Evolutionary conservation across 2,113 vertebrate species (phyloP), one percentile per base, ranked within the genome.

Genomic region (Ascaphus truei): DNA sequence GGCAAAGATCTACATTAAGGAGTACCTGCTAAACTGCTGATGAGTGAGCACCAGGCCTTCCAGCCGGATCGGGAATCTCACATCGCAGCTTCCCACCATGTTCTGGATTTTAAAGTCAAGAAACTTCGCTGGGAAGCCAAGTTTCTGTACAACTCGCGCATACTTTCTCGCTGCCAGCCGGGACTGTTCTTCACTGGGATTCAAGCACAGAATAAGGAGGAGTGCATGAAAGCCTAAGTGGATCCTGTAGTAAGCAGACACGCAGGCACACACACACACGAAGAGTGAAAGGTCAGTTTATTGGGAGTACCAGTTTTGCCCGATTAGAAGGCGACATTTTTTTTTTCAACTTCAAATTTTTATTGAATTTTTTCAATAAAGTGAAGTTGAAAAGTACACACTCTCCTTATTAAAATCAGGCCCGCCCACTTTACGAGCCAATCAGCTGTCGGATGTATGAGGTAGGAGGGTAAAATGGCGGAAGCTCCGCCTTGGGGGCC

Each of bases 71-170:
- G 95, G 89, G 69, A 99, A 99, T 71, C 85, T 93, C 37, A 99
- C 95, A 0, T 99, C 97, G 56, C 97, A 99, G 80, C 94, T 98
- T 29, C 92, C 96, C 76, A 99, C 96, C 93, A 98, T 98, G 75
- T 99, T 98, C 86, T 98, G 95, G 73, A 99, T 95, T 81, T 98
- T 99, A 77, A 99, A 99, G 80, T 98, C 93, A 30, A 98, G 81
- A 80, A 99, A 98, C 75, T 91, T 95, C 63, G 94, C 96, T 0
- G 96, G 92, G 66, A 98, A 99, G 0, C 96, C 97, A 0, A 99
- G 92, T 74, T 99, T 99, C 87, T 99, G 97, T 10, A 99, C 93
- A 77, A 99, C 92, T 0, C 96, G 90, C 0, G 95, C 97, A 0
- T 95, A 98, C 53, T 99, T 99, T 73, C 96, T 89, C 1, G 96